Base-by-base conservation (phyloP, 2,797 vertebrate genomes). In the Eulemur coronatus region DNA sequence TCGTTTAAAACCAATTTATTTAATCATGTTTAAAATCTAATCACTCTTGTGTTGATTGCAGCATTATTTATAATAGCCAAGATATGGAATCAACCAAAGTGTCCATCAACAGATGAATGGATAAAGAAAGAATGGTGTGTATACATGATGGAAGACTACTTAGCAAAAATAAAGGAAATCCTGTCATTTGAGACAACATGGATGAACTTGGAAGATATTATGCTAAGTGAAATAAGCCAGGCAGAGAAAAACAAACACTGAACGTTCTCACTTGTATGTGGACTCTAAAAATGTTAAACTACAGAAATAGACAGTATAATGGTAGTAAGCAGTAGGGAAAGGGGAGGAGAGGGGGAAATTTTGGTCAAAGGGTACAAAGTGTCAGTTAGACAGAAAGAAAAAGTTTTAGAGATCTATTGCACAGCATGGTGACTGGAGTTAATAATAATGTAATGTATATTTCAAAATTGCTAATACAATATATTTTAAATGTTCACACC, bases 1-100 rank as follows among this genome's bases (percentile, higher is more conserved):
- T 69, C 70, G 72, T 87, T 92, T 73, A 46, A 94, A 78, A 52
- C 22, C 52, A 85, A 88, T 30, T 93, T 50, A 80, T 69, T 33
- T 87, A 43, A 72, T 24, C 76, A 7, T 41, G 63, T 86, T 59
- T 50, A 50, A 67, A 84, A 65, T 59, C 35, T 59, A 43, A 41
- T 17, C 24, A 30, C 17, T 41, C n/a, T 10, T 26, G 30, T 61
- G 35, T 84, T 84, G 20, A 41, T 26, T 28, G 38, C 12, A 61
- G 59, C 52, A 89, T 57, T 20, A 73, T 80, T 73, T 59, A 4
- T 22, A 67, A 88, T 26, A 35, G 35, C 5, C 18, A 65, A 18
- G 30, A 67, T 38, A 95, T 9, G 10, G 20, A 88, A 91, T 24
- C 24, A 76, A 76, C 14, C 18, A 82, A 87, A 13, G 30, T 22